Percentiles rank a stretch among this genome's conserved stretches.
phyloP scores from a whole-genome alignment of 2,888 invertebrate species.

The Leucoma salicis region DNA sequence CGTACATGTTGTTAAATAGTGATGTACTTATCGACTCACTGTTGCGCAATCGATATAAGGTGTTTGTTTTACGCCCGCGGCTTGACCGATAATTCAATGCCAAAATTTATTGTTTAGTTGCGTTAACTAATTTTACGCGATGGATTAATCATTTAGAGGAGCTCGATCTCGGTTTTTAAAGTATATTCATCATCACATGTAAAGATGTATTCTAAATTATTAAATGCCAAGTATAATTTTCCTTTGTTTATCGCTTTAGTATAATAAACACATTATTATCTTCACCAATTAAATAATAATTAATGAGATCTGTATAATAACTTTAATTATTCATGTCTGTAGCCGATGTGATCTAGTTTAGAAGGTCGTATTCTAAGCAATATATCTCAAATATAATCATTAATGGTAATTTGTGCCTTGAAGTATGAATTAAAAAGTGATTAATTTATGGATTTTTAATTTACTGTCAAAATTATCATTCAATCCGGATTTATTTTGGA shows the following conservation, averaged over 20 bases:
- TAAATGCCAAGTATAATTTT: too few relatives aligned
- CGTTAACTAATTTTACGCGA: too few relatives aligned
- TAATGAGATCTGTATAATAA: too few relatives aligned
- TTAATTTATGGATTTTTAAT: not conserved
- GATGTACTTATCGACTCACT: slow-evolving; percentile 26
- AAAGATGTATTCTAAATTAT: too few relatives aligned
- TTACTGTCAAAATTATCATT: not conserved
- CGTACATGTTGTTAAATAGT: slow-evolving; percentile 34
- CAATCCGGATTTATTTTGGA: not conserved
- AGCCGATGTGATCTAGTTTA: not conserved
- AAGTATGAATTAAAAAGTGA: not conserved
- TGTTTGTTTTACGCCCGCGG: not conserved
- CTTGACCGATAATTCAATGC: not conserved
- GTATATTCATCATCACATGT: too few relatives aligned
- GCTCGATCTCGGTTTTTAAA: too few relatives aligned
- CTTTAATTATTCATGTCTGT: not conserved
- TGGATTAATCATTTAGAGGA: too few relatives aligned
- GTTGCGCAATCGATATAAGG: slow-evolving; percentile 10
- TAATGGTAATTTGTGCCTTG: not conserved
- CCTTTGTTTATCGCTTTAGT: too few relatives aligned
- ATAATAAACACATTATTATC: too few relatives aligned
- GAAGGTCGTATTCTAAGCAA: not conserved
- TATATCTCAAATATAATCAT: not conserved
- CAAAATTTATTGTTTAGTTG: too few relatives aligned
- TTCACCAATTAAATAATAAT: too few relatives aligned